Evolutionary conservation across 2,888 invertebrate species (phyloP).

Genomic region (Hydroisotoma schaefferi): DNA sequence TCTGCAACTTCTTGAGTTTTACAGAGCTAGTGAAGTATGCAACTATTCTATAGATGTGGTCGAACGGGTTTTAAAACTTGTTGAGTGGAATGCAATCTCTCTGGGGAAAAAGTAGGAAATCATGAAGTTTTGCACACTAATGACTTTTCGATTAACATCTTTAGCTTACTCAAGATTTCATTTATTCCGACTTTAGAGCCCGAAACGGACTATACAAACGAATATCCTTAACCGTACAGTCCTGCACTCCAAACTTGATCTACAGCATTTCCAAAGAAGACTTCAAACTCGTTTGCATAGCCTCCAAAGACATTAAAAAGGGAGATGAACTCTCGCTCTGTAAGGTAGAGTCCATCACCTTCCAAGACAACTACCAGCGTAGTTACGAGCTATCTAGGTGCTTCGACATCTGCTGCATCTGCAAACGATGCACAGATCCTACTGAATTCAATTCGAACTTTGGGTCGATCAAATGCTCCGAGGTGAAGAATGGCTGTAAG

Average conservation of each 20-base stretch:
- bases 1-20: not conserved
- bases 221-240: not conserved
- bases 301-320: not conserved
- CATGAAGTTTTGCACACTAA: no score
- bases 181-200: not conserved
- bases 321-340: not conserved
- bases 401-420: constrained; percentile 19
- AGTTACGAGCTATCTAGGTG: no score
- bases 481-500: no score
- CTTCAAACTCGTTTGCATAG: constrained; percentile 23
- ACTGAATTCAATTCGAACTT: constrained; percentile 21
- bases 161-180: no score
- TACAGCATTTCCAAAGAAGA: constrained; percentile 22
- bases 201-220: not conserved
- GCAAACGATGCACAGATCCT: constrained; percentile 20
- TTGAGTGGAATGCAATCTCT: no score
- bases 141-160: no score
- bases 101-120: no score
- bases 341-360: no score
- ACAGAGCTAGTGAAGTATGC: not conserved
- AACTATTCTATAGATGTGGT: no score
- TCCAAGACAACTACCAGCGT: no score
- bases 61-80: not conserved
- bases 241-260: constrained; percentile 24
- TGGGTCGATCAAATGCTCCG: constrained; percentile 30